Evolutionary conservation across 2,888 invertebrate genomes (phyloP).

Genomic region (Lottia scabra): DNA sequence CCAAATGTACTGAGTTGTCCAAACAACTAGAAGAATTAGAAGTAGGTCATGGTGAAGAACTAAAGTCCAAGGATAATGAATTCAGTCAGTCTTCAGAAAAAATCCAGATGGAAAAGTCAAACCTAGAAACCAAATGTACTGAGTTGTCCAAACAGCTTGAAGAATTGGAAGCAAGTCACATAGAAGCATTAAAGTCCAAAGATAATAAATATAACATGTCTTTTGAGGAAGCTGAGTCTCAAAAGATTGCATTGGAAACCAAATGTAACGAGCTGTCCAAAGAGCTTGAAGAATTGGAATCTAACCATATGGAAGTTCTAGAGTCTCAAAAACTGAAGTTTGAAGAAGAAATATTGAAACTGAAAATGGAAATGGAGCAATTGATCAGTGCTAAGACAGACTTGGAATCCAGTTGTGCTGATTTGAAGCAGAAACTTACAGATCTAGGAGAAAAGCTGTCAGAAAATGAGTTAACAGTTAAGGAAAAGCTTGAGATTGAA

Average conservation of each 20-base stretch:
- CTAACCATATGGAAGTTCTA: conserved; percentile 19
- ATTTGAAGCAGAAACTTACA: no score
- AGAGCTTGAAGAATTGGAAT: conserved; percentile 33
- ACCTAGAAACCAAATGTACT: conserved; percentile 15
- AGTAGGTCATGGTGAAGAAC: no score
- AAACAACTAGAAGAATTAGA: conserved; percentile 34
- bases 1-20: conserved; percentile 31
- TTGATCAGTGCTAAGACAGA: conserved; percentile 27
- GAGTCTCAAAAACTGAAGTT: conserved; percentile 22
- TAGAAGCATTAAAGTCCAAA: conserved; percentile 33
- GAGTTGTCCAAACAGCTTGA: conserved; percentile 27
- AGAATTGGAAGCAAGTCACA: conserved; percentile 32
- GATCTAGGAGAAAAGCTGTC: no score
- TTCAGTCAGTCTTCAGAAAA: conserved; percentile 22
- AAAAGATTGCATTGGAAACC: conserved; percentile 25
- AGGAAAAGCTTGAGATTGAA: no score
- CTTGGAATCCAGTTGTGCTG: conserved; percentile 4
- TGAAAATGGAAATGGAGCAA: conserved; percentile 23
- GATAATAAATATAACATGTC: conserved; percentile 19
- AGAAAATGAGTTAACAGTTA: no score
- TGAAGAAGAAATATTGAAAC: conserved; percentile 28
- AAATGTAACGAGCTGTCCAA: conserved; percentile 30
- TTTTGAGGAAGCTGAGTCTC: conserved; percentile 19
- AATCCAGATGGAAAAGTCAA: conserved; percentile 14
- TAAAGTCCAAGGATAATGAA: conserved; percentile 22